Base-by-base conservation (phyloP, 2,113 vertebrate species). In the Psittacara wagleri region DNA sequence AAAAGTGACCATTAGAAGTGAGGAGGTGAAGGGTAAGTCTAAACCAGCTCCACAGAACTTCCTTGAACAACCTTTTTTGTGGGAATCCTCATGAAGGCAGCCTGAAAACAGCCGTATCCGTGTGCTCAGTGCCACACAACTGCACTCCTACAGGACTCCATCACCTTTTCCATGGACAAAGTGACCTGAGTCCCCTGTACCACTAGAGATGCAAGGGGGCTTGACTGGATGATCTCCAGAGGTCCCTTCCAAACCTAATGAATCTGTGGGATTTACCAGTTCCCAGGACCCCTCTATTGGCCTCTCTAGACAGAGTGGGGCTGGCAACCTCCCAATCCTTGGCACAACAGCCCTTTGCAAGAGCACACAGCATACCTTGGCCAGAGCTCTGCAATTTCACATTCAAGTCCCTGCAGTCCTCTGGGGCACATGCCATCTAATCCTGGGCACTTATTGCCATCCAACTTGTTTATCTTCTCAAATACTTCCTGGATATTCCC, bases 121-220 rank as follows among this genome's bases (percentile, higher is more conserved):
- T 1, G 3, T 0, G 0, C 43, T 62, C 39, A 41, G 35, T 22
- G 33, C 41, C 41, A 29, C 22, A 2, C 0, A 1, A 69, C 35
- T 13, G 78, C 52, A 44, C 31, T 68, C 61, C 74, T 75, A 69
- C 44, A 81, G 86, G 33, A 73, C 52, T 52, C 46, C 73, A 44
- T 0, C 37, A 52, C 23, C 74, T 29, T 69, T 77, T 24, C 80
- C 54, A 43, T 4, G 27, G 54, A 22, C 55, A 74, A 23, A 31
- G 28, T 4, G 33, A 35, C n/a, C 51, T 5, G 1, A 57, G 6
- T 28, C 37, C n/a, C 23, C 61, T 9, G 25, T 13, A 39, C 17
- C 73, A 46, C 51, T 1, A n/a, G 29, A 61, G 92, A 86, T 43
- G 23, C 33, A 67, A 64, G 22, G 33, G 33, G 57, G 33, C 6